Percentiles rank a stretch among this genome's conserved stretches.
phyloP scores from a whole-genome alignment of 2,113 vertebrate species.

The Xiphophorus hellerii region DNA sequence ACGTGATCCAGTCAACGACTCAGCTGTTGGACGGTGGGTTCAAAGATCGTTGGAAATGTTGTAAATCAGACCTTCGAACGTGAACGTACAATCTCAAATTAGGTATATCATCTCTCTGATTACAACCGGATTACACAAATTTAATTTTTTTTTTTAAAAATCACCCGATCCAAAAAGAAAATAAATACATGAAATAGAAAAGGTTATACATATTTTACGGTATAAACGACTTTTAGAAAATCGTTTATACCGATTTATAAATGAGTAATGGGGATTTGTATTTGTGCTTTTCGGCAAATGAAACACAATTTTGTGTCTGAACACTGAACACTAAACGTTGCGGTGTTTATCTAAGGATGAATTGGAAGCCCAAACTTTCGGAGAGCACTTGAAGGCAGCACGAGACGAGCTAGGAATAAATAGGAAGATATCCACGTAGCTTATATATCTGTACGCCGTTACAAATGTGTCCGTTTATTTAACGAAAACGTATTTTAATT shows the following conservation, averaged over 20 bases:
- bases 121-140: no score
- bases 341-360: background rate
- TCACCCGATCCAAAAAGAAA: background rate
- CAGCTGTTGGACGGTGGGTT: constrained; percentile 69
- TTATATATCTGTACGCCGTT: constrained; percentile 19
- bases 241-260: background rate
- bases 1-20: constrained; percentile 61
- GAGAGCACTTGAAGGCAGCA: constrained; percentile 57
- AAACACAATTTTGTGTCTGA: background rate
- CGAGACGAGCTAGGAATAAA: constrained; percentile 49
- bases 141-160: no score
- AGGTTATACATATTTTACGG: background rate
- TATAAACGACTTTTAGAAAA: background rate
- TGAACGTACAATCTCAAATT: background rate
- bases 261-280: no score
- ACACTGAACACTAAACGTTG: background rate
- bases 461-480: constrained; percentile 47
- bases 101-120: no score
- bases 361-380: background rate
- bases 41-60: fast-evolving
- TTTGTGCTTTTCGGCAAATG: background rate
- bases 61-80: fast-evolving
- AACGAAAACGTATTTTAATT: background rate
- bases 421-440: constrained; percentile 73
- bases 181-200: background rate